Evolutionary conservation across 2,113 vertebrate genomes (phyloP).

Genomic region (Prunella himalayana): DNA sequence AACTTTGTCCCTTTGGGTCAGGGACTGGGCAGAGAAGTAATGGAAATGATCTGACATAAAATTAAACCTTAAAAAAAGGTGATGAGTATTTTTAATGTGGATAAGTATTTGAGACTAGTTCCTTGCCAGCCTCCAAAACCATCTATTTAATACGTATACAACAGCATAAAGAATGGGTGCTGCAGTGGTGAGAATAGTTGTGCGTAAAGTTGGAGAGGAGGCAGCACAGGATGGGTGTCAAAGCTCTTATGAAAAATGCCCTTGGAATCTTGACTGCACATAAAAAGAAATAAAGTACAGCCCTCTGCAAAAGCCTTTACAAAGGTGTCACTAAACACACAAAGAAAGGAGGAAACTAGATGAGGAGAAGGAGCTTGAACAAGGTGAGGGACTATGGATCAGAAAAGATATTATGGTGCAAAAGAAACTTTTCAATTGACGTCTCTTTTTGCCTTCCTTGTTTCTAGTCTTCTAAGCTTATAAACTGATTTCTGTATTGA

Average conservation of each 20-base stretch:
- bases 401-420: background rate
- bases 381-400: background rate
- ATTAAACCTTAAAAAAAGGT: background rate
- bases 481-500: background rate
- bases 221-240: background rate
- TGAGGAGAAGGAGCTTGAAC: background rate
- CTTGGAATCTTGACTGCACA: background rate
- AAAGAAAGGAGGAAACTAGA: background rate
- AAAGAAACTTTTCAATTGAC: background rate
- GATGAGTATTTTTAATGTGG: background rate
- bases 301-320: background rate
- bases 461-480: background rate
- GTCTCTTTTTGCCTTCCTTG: background rate
- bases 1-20: no score
- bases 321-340: background rate
- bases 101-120: background rate
- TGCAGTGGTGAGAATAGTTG: background rate
- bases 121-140: background rate
- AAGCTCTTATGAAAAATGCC: background rate
- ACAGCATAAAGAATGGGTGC: background rate
- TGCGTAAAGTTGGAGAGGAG: background rate
- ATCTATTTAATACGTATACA: background rate
- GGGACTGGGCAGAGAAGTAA: background rate
- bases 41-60: background rate
- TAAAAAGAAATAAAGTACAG: background rate